These are phyloP conservation scores for Mormyrus iriodes DNA, from an alignment of 2,113 vertebrate genomes.

Conservation along the genomic window DNA sequence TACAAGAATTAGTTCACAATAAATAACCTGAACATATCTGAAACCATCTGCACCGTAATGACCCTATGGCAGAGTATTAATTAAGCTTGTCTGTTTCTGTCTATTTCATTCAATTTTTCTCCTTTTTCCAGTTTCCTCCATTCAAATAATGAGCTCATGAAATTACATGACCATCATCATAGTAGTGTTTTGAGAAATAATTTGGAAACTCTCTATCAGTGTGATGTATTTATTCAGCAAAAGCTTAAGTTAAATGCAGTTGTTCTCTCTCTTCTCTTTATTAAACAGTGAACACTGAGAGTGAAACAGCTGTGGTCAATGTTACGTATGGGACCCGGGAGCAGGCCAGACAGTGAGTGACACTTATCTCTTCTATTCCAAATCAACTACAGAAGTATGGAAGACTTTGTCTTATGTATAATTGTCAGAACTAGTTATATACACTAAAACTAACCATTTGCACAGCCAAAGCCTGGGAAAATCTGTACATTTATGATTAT, in stretches of 20 bases:
- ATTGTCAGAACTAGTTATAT: neutral
- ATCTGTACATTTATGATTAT: neutral
- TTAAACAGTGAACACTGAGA: slow-evolving; percentile 83
- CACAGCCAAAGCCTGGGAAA: neutral
- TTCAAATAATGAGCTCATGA: neutral
- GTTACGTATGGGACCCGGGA: slow-evolving; percentile 86
- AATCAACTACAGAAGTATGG: neutral
- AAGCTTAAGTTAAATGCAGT: neutral
- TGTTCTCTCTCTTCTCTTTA: neutral
- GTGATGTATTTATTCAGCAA: neutral
- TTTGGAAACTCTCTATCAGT: neutral
- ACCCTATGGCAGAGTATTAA: neutral
- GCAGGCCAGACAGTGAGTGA: slow-evolving; percentile 86
- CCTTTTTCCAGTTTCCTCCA: neutral
- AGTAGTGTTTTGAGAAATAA: neutral
- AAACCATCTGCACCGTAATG: neutral
- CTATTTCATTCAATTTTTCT: neutral
- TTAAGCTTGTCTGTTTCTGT: neutral
- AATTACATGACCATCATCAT: neutral
- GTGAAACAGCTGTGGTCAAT: slow-evolving; percentile 88
- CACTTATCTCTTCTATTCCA: neutral
- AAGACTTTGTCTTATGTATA: neutral
- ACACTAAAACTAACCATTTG: neutral
- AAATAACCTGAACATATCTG: neutral
- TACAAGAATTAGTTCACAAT: neutral